Percentiles rank a stretch among this genome's conserved stretches.
Evolutionary conservation across 2,797 vertebrate species (phyloP).

Genomic region (Hippoglossus hippoglossus): DNA sequence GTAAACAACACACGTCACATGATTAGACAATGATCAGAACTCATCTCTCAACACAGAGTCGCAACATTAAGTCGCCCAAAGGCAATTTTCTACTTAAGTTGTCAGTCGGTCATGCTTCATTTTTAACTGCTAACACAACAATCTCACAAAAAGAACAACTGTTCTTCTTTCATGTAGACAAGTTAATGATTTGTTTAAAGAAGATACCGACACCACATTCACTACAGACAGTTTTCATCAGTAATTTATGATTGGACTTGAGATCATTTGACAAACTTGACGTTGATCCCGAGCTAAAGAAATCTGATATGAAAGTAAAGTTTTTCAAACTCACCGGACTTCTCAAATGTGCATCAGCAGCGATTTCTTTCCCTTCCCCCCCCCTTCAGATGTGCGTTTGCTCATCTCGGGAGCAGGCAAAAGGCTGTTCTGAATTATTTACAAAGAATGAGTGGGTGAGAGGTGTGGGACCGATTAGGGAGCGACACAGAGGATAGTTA

Average conservation of each 20-base stretch:
- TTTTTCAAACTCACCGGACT: conserved; percentile 22
- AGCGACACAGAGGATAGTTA: conserved; percentile 66
- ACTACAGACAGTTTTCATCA: background rate
- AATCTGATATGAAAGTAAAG: background rate
- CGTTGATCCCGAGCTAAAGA: background rate
- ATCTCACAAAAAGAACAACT: background rate
- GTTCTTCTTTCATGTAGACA: background rate
- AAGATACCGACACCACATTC: background rate
- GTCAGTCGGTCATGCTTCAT: background rate
- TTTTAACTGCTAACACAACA: background rate
- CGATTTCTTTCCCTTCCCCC: conserved; percentile 29
- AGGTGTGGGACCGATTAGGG: conserved; percentile 75
- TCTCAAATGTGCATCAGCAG: conserved; percentile 43
- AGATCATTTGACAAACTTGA: background rate
- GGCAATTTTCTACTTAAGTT: conserved; percentile 47
- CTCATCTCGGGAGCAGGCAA: conserved; percentile 52
- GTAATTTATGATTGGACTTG: too few relatives aligned
- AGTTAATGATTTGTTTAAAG: background rate
- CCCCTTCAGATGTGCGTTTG: conserved; percentile 5
- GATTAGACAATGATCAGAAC: too few relatives aligned
- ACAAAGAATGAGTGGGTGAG: conserved; percentile 71
- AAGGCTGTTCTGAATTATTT: conserved; percentile 78
- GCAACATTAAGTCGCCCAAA: conserved; percentile 54
- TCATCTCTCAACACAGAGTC: conserved; percentile 21
- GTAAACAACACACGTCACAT: too few relatives aligned